These are phyloP conservation scores for Copidosoma floridanum DNA, from an alignment of 1,140 invertebrate genomes.

Conservation along the genomic window DNA sequence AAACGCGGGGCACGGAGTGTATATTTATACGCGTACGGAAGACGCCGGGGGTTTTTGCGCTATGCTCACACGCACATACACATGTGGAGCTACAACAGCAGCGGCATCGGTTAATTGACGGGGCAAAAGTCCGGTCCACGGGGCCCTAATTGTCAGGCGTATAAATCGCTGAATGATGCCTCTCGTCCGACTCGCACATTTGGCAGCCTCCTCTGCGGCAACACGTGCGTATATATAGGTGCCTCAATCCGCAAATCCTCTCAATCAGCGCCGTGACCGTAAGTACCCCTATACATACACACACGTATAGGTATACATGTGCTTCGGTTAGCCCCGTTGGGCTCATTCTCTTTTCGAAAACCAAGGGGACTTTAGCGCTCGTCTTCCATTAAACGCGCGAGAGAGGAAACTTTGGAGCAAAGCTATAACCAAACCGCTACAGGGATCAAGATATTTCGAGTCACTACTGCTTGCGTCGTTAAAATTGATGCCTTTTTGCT, in stretches of 20 bases:
- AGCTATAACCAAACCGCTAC: no score
- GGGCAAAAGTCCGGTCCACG: neutral
- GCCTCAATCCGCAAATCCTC: constrained; percentile 17
- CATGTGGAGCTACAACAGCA: no score
- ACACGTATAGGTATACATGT: no score
- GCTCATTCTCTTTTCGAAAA: constrained; percentile 16
- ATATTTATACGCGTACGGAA: no score
- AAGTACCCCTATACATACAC: no score
- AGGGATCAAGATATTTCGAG: no score
- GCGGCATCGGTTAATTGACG: constrained; percentile 17
- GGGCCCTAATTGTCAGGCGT: constrained; percentile 42
- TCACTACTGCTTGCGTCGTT: no score
- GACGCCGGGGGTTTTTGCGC: no score
- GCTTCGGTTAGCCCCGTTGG: constrained; percentile 7
- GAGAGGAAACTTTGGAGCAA: neutral
- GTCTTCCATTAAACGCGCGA: neutral
- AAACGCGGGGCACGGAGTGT: no score
- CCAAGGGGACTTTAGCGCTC: no score
- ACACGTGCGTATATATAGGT: neutral
- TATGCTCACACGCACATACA: no score
- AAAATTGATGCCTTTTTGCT: no score
- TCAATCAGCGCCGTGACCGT: neutral
- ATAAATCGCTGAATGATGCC: constrained; percentile 37
- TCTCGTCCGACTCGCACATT: neutral
- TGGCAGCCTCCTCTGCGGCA: neutral